Evolutionary conservation across 1,140 invertebrate species (phyloP).

Genomic region (Amphibalanus amphitrite): DNA sequence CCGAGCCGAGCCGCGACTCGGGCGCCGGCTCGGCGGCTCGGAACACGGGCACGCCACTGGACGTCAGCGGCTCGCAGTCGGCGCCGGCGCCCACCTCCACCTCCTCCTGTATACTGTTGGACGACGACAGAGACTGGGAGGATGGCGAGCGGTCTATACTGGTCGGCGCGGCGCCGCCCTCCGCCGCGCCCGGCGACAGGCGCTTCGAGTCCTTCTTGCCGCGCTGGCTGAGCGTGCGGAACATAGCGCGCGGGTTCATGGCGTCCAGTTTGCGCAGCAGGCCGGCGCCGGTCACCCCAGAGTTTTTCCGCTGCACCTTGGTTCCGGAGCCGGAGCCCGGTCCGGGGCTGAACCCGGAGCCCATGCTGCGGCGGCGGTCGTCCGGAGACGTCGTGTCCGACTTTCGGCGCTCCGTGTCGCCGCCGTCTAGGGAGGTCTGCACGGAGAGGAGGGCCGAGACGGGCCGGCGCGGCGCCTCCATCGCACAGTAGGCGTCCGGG

Average conservation of each 20-base stretch:
- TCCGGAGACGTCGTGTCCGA: not conserved
- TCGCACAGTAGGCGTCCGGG: not conserved
- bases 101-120: not conserved
- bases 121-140: not conserved
- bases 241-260: not conserved
- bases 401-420: not conserved
- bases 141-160: not conserved
- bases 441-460: not conserved
- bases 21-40: not conserved
- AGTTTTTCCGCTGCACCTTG: not conserved
- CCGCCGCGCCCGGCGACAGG: not conserved
- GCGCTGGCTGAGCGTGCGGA: not conserved
- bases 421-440: not conserved
- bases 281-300: too few relatives aligned
- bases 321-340: too few relatives aligned
- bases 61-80: not conserved
- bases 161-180: not conserved
- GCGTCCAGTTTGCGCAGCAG: not conserved
- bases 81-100: too few relatives aligned
- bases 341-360: too few relatives aligned
- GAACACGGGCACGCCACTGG: not conserved
- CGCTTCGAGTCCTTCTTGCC: not conserved
- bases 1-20: not conserved
- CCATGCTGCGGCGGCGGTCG: not conserved
- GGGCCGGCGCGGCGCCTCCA: not conserved